Percentiles rank a stretch among this genome's conserved stretches.
Evolutionary conservation across 1,140 invertebrate species (phyloP).

Genomic region (Drosophila prosaltans): DNA sequence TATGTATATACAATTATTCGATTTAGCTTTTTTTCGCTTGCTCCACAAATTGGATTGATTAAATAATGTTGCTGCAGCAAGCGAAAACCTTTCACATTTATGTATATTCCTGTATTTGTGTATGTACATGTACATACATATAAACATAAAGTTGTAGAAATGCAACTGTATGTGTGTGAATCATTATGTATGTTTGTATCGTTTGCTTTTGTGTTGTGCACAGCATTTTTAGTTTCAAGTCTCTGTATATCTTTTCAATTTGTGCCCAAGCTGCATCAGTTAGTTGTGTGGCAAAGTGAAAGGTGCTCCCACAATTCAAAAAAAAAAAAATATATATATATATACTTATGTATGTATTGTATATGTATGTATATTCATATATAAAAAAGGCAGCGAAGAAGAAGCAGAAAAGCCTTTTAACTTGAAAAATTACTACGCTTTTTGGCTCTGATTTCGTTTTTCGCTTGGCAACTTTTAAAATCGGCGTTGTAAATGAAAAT

Average conservation of each 20-base stretch:
- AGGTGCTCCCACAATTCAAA: conserved; percentile 82
- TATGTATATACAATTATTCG: conserved; percentile 67
- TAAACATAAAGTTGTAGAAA: conserved; percentile 5
- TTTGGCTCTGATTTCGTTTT: conserved; percentile 54
- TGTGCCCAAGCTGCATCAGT: conserved; percentile 56
- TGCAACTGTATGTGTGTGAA: conserved; percentile 37
- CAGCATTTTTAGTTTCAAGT: conserved; percentile 71
- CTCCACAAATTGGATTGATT: conserved; percentile 81
- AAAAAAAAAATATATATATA: conserved; percentile 10
- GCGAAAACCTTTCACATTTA: conserved; percentile 81
- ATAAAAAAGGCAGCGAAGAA: conserved; percentile 16
- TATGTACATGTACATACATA: conserved; percentile 11
- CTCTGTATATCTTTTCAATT: conserved; percentile 76
- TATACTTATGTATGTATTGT: too few species aligned
- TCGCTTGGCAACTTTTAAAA: conserved; percentile 36
- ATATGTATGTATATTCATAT: conserved; percentile 48
- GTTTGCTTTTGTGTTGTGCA: conserved; percentile 76
- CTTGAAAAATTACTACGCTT: conserved; percentile 74
- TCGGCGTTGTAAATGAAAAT: conserved; percentile 70
- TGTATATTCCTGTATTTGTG: conserved; percentile 46
- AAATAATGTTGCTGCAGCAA: conserved; percentile 78
- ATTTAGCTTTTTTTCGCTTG: conserved; percentile 69
- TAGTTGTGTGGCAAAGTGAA: conserved; percentile 69
- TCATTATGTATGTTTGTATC: conserved; percentile 65
- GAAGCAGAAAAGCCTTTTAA: conserved; percentile 67